Conservation (phyloP, 2,113 vertebrate genomes). For the Chionomys nivalis region DNA sequence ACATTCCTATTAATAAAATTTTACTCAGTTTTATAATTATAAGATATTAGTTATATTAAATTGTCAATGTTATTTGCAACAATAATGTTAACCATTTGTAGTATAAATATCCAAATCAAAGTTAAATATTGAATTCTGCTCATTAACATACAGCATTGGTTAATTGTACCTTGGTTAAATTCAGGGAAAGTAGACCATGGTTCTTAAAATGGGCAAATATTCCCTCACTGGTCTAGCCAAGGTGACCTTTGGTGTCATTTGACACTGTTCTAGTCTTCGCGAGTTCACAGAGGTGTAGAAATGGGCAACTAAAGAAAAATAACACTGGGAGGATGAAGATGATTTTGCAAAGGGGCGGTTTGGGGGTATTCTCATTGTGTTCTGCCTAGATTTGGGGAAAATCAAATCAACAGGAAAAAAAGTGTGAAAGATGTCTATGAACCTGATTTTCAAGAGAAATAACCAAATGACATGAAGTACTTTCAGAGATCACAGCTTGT, state of each 20-base stretch:
- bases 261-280: neutral
- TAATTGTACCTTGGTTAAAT: neutral
- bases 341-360: neutral
- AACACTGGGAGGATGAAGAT: neutral
- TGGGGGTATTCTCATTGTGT: neutral
- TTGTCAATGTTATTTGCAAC: neutral
- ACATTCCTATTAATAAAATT: neutral
- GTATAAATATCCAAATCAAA: slow-evolving; percentile 16
- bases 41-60: neutral
- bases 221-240: accelerated
- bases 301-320: neutral
- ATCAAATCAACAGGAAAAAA: neutral
- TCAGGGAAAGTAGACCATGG: neutral
- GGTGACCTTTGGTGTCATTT: neutral
- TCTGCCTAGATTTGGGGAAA: neutral
- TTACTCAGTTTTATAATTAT: neutral
- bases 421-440: neutral
- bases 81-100: neutral
- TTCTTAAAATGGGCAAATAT: neutral
- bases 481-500: neutral
- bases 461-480: accelerated
- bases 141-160: neutral
- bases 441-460: neutral
- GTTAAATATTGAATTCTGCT: neutral
- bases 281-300: neutral